Evolutionary conservation across 2,888 invertebrate species (phyloP), one percentile per base, ranked within the genome.

Genomic region (Latheticus oryzae): DNA sequence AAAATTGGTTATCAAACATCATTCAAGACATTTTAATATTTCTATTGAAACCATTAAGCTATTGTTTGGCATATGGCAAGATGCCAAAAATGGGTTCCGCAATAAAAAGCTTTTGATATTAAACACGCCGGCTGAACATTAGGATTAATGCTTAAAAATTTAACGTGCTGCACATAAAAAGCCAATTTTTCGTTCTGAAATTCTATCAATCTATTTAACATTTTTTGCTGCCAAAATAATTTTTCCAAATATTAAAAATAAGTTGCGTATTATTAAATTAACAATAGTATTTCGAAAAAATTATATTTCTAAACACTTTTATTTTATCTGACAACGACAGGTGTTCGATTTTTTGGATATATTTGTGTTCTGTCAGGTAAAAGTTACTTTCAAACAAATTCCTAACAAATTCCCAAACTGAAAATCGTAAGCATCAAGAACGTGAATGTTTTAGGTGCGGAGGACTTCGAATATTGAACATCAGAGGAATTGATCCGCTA

Each of bases 141-240:
- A 28, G 30, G 32, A 45, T 45, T 32, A 45, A 45, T 45, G 45
- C 45, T 28, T 28, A 17, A 45, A 26, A 45, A 45, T 45, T 45
- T 30, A 45, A 26, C 28, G 15, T 17, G 38, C 17, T 13, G 9
- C 21, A 3, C 38, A 38, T 23, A 38, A 21, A 38, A 38, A 38
- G 17, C 21, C 21, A 23, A 16, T 38, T 38, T 19, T 23, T 38
- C 38, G 21, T 35, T 35, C 35, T 35, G 19, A 35, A 35, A 16
- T 35, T 8, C 17, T 19, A 35, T 35, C 8, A 35, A 7, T 35
- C 35, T 35, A 16, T 35, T 16, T 3, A 8, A 11, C 5, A 2
- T 35, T 5, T 35, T 26, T 26, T 26, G n/a, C 17, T n/a, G 1
- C 5, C 16, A n/a, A n/a, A n/a, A n/a, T n/a, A n/a, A n/a, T n/a